Base-by-base conservation (phyloP, 2,888 invertebrate species). In the Lithophane semibrunnea region DNA sequence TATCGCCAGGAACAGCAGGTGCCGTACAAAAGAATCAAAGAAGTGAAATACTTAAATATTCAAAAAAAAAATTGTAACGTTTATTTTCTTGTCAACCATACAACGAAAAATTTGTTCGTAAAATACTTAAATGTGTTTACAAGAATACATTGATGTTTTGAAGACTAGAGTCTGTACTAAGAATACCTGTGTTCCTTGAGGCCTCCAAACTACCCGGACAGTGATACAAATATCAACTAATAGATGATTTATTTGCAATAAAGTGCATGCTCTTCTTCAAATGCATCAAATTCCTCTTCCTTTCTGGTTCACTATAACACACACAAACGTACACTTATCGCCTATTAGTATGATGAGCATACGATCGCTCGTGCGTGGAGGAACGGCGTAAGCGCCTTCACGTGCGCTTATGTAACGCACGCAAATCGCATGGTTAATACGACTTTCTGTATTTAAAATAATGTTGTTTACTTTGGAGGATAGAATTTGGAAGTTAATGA, bases 331-430 rank as follows among this genome's bases (percentile, higher is more conserved):
- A 47, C 16, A 42, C 18, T 49, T 21, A 56, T 8, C 10, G 3
- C 44, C 61, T 37, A 73, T 81, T 73, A 58, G 16, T 73, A 77
- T 77, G 65, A 63, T 8, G 49, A 69, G 65, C 56, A 66, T 44
- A 44, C 13, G n/a, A 68, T 13, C 12, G 4, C 10, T 37, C 29
- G 81, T 58, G 60, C 21, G 49, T n/a, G 8, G 37, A 9, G 29
- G 42, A 69, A 66, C 24, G 37, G 24, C 21, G 10, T 37, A 77
- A 68, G 54, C 37, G 42, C 54, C 69, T 18, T 66, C 69, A 81
- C 77, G 77, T 66, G 29, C 56, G 49, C n/a, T 81, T 77, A 68
- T 21, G 65, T 44, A 77, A 81, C 24, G 13, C 10, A 71, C 44
- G 63, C 72, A 21, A 69, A 47, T 49, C 24, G 60, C 60, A 56